Evolutionary conservation across 1,140 invertebrate genomes (phyloP).

Genomic region (Phthorimaea operculella): DNA sequence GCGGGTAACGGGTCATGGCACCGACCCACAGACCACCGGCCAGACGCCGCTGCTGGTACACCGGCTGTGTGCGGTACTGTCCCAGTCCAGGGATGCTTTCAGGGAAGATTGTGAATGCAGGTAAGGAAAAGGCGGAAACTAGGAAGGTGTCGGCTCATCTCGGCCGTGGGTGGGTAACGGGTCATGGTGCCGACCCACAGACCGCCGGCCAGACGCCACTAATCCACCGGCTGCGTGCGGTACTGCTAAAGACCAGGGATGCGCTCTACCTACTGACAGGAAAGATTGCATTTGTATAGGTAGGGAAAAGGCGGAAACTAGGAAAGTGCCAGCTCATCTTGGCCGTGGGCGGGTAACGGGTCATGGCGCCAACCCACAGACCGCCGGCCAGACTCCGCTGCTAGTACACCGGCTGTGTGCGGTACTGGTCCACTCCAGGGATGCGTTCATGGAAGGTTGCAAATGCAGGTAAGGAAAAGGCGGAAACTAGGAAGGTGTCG

Average conservation of each 20-base stretch:
- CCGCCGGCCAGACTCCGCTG: too few relatives aligned
- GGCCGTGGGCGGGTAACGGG: slow-evolving; percentile 29
- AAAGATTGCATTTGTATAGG: too few relatives aligned
- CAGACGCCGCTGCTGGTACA: too few relatives aligned
- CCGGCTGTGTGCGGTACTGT: slow-evolving; percentile 24
- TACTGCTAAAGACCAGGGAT: slow-evolving; percentile 11
- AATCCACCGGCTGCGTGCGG: slow-evolving; percentile 14
- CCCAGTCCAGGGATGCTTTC: too few relatives aligned
- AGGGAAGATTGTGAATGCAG: too few relatives aligned
- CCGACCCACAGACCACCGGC: slow-evolving; percentile 15
- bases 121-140: too few relatives aligned
- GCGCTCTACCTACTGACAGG: too few relatives aligned
- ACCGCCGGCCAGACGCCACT: not conserved
- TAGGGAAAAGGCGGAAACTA: not conserved
- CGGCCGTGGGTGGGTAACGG: slow-evolving; percentile 31
- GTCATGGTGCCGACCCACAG: slow-evolving; percentile 22
- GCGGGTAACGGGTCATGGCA: slow-evolving; percentile 35
- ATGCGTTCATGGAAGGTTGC: too few relatives aligned
- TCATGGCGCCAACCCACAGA: slow-evolving; percentile 22
- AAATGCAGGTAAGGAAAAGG: too few relatives aligned
- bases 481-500: too few relatives aligned
- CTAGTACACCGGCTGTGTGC: too few relatives aligned
- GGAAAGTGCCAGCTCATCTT: not conserved
- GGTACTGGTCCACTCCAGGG: slow-evolving; percentile 12
- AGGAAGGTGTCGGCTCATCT: not conserved